Percentiles rank a stretch among this genome's conserved stretches.
phyloP scores from a whole-genome alignment of 2,797 vertebrate species.

The Rhadinocentrus ornatus region DNA sequence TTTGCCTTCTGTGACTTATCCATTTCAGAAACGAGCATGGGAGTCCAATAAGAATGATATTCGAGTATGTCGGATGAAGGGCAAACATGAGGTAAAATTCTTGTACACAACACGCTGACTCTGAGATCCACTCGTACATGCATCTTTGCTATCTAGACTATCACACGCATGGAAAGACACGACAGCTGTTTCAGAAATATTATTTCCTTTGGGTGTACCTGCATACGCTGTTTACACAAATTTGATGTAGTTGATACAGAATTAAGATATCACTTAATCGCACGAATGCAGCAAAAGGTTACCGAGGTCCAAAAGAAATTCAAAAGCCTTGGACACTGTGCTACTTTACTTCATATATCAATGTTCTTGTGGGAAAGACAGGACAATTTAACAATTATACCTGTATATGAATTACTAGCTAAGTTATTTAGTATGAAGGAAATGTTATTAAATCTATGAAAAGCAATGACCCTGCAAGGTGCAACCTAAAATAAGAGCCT shows the following conservation, averaged over 20 bases:
- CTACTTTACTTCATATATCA: slow-evolving; percentile 10
- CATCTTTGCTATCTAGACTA: slow-evolving; percentile 44
- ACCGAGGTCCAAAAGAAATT: slow-evolving; percentile 23
- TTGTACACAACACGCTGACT: slow-evolving; percentile 29
- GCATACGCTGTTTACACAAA: slow-evolving; percentile 63
- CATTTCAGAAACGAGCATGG: slow-evolving; percentile 92
- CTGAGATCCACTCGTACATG: slow-evolving; percentile 43
- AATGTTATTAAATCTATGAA: slow-evolving; percentile 26
- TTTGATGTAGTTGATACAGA: slow-evolving; percentile 68
- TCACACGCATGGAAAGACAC: slow-evolving; percentile 61
- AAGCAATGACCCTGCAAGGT: slow-evolving; percentile 23
- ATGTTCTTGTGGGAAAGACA: slow-evolving; percentile 3
- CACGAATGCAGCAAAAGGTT: slow-evolving; percentile 40
- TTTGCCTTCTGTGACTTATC: slow-evolving; percentile 6
- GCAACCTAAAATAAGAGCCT: slow-evolving; percentile 36
- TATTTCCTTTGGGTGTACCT: slow-evolving; percentile 61
- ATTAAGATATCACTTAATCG: slow-evolving; percentile 59
- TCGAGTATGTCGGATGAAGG: slow-evolving; percentile 96
- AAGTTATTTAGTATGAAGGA: slow-evolving; percentile 15
- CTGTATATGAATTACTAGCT: slow-evolving; percentile 25
- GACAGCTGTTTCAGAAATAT: slow-evolving; percentile 55
- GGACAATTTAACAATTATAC: slow-evolving; percentile 22
- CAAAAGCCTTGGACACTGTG: slow-evolving; percentile 27
- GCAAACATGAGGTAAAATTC: slow-evolving; percentile 91
- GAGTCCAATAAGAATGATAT: slow-evolving; percentile 95